Base-by-base conservation (phyloP, 2,797 vertebrate species). In the Hybognathus amarus region DNA sequence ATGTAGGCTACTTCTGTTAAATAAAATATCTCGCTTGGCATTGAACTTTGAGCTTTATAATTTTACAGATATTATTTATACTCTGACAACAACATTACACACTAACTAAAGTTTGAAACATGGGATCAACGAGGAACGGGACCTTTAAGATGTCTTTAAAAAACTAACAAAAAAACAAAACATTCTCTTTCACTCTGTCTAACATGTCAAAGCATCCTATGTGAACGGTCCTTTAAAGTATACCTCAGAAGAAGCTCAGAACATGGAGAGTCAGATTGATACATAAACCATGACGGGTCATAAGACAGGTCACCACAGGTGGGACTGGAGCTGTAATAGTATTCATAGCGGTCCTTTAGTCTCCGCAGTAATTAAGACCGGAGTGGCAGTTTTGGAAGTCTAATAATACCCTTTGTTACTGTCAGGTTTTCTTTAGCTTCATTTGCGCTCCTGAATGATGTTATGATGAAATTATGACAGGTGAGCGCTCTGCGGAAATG, bases 351-450 rank as follows among this genome's bases (percentile, higher is more conserved):
- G 47, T 82, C 76, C 7, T 84, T 80, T 79, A 66, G 69, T 83
- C 54, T 61, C 27, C n/a, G 20, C 61, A 82, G 56, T 87, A 83
- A 82, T 84, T 87, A 87, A 61, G 75, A 73, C 40, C 84, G 82
- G 63, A 82, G 64, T 78, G 83, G 69, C 74, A 81, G 61, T 68
- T n/a, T 66, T 68, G 81, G 47, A 85, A 81, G 85, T 83, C 63
- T 75, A 87, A 87, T 84, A 88, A 85, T 63, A 77, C 45, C 45
- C 47, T 70, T 80, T 84, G 77, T 83, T 85, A 80, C 80, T 83
- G 85, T 74, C 74, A 87, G 74, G 50, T 59, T 66, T 45, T 83
- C 36, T 68, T 82, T 78, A 30, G 77, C n/a, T 52, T 59, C 54
- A 70, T 86, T 83, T 74, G 59, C 56, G 76, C 66, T 68, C n/a